Evolutionary conservation across 2,797 vertebrate species (phyloP), one percentile per base, ranked within the genome.

Genomic region (Otolemur crassicaudatus): DNA sequence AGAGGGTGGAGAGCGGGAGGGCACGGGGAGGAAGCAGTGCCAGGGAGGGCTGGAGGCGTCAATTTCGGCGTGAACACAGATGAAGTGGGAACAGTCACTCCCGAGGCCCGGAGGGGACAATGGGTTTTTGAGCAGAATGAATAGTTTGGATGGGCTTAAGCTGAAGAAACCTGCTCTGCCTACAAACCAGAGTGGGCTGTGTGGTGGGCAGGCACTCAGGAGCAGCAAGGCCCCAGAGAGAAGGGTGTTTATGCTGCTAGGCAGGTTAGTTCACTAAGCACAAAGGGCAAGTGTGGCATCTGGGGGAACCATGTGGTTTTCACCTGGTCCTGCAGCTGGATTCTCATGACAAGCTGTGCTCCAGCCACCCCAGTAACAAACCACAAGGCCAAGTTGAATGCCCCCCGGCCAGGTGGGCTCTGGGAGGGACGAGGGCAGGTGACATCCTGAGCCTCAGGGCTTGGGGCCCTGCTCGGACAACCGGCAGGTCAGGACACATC

Each of bases 251-350:
- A 11, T 27, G 20, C 37, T 22, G 60, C 81, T 79, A 77, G 63
- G 37, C 27, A 61, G 81, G 75, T 11, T 34, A 84, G 75, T 11
- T 40, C 25, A 2, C 29, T 22, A 8, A 0, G 49, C 34, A 1
- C 4, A 10, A 0, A 10, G 69, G 46, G 16, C 0, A 3, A 72
- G 1, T 0, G 13, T 0, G 37, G 37, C 0, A 0, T 43, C 67
- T 0, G 4, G 6, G 9, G 84, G 40, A 4, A 2, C 40, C 2
- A 0, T 6, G 11, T 3, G 12, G 60, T 67, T 65, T 73, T 17
- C 0, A 8, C 61, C 23, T 0, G 0, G 23, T 14, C 16, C 65
- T 22, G 49, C 34, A 3, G n/a, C 92, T 43, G 65, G 25, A 6
- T 20, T 56, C 72, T 25, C n/a, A 2, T 0, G 4, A 16, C 0